Base-by-base conservation (phyloP, 1,140 invertebrate genomes). In the Megalonaias nervosa region DNA sequence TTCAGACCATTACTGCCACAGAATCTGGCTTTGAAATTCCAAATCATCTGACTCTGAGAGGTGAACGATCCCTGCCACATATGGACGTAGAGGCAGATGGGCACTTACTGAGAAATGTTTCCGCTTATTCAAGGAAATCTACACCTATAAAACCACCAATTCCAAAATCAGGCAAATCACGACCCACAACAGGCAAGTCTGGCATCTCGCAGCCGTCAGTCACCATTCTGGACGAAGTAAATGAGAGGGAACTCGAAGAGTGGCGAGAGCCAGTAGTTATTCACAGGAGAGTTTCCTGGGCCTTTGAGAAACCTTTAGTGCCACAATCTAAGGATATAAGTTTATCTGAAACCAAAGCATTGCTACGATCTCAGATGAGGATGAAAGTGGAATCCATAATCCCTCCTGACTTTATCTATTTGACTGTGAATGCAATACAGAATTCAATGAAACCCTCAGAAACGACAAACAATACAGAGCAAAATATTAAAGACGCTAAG, bases 371-470 rank as follows among this genome's bases (percentile, higher is more conserved):
- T 58, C 90, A 91, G 80, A 90, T 91, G 62, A 81, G 88, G 38
- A 87, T 86, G 82, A 86, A 85, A 76, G 75, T 81, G 55, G 87
- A 88, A 57, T 87, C 79, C 71, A 73, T 85, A 69, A 79, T 87
- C 14, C 88, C 89, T n/a, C 89, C 89, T 21, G 87, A 90, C 71
- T 91, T 91, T 82, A 87, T 91, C 21, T 89, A 89, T 74, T 69
- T 89, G 14, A 88, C 88, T 23, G 83, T 90, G 0, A 88, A 86
- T 81, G 86, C 89, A 70, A 89, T 90, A 61, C 87, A 90, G 67
- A 83, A 83, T 62, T 82, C 84, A 14, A 81, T 89, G 83, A 83
- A 83, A 66, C 81, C 77, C 5, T 80, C 79, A 31, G 85, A 86
- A 83, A 84, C 82, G 17, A 84, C 81, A 74, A 71, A 23, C 65